Base-by-base conservation (phyloP, 1,140 invertebrate species). In the Plutomurus gul region DNA sequence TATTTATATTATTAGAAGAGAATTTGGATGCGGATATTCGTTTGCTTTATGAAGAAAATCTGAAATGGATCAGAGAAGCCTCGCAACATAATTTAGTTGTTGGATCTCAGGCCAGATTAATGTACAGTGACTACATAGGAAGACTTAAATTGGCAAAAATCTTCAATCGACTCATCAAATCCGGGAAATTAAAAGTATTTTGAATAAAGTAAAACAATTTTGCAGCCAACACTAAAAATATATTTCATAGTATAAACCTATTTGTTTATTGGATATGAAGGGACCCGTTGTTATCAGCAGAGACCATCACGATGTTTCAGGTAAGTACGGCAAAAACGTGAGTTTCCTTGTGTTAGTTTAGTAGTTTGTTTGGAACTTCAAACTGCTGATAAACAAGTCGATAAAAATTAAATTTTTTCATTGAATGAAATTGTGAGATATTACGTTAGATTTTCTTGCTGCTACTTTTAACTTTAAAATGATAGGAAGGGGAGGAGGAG, bases 291-390 rank as follows among this genome's bases (percentile, higher is more conserved):
- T 93, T 3, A 85, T 92, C 13, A 91, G 90, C 82, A 84, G 91
- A 39, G 91, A 92, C 85, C 91, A 92, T 84, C 91, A 92, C 85
- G 91, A 92, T 85, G 92, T 93, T 4, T 91, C 90, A 81, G 92
- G 91, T n/a, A n/a, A n/a, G n/a, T n/a, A n/a, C n/a, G n/a, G n/a
- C n/a, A n/a, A n/a, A n/a, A n/a, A n/a, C n/a, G n/a, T n/a, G n/a
- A n/a, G n/a, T n/a, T n/a, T n/a, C n/a, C n/a, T n/a, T n/a, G n/a
- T n/a, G n/a, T n/a, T n/a, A n/a, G n/a, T n/a, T n/a, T n/a, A n/a
- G n/a, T n/a, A n/a, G n/a, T n/a, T n/a, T n/a, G n/a, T n/a, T n/a
- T n/a, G n/a, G n/a, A n/a, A n/a, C n/a, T n/a, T n/a, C n/a, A n/a
- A n/a, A n/a, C n/a, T n/a, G n/a, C n/a, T n/a, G n/a, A n/a, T n/a